Conservation (phyloP, 1,140 invertebrate species). For the Pentalonia nigronervosa region DNA sequence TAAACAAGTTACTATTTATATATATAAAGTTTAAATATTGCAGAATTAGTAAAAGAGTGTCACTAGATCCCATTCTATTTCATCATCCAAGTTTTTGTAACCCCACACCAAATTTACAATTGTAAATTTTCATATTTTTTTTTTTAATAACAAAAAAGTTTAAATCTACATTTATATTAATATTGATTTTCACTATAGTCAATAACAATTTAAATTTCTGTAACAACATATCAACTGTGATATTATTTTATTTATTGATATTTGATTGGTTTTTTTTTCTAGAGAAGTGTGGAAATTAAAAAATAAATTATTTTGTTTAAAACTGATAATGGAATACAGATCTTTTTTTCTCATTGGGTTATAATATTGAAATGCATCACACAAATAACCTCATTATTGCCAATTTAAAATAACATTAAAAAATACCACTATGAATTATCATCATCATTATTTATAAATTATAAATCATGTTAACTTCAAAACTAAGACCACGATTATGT, state of each 20-base stretch:
- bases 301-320: background rate
- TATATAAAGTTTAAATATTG: background rate
- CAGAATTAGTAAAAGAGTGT: background rate
- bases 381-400: background rate
- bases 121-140: background rate
- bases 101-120: background rate
- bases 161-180: background rate
- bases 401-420: background rate
- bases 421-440: background rate
- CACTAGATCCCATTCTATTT: background rate
- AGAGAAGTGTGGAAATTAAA: background rate
- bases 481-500: background rate
- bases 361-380: background rate
- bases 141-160: background rate
- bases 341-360: background rate
- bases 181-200: background rate
- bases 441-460: background rate
- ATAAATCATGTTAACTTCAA: background rate
- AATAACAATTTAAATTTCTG: background rate
- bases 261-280: background rate
- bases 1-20: background rate
- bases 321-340: background rate
- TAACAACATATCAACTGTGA: background rate
- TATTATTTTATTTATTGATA: background rate
- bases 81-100: background rate